Percentiles rank a stretch among this genome's conserved stretches.
Conservation (phyloP, 2,113 vertebrate species). For the Henicopernis longicauda region DNA sequence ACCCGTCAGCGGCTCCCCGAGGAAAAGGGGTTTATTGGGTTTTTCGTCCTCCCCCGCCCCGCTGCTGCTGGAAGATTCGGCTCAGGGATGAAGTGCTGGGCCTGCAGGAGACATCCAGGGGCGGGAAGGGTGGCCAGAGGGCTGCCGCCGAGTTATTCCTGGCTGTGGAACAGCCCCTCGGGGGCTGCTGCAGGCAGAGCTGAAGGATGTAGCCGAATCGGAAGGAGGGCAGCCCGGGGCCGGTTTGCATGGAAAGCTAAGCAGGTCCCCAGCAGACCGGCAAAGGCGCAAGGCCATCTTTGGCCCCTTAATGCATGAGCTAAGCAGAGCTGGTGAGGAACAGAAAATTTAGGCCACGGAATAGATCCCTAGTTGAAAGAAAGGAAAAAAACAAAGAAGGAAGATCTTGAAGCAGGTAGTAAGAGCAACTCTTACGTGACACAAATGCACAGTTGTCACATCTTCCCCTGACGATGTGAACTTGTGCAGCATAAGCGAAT, state of each 20-base stretch:
- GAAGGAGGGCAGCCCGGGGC: not conserved
- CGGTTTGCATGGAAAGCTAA: not conserved
- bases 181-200: not conserved
- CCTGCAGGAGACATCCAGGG: not conserved
- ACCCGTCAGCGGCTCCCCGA: not conserved
- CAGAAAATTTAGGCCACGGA: not conserved
- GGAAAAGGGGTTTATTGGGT: not conserved
- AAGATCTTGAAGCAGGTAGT: not conserved
- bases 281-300: not conserved
- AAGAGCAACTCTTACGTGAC: not conserved
- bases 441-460: not conserved
- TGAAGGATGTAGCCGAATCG: not conserved
- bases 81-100: not conserved
- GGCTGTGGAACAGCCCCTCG: not conserved
- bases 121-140: not conserved
- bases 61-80: not conserved
- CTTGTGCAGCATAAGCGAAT: not conserved
- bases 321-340: not conserved
- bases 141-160: not conserved
- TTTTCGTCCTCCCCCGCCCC: not conserved
- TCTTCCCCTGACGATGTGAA: not conserved
- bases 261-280: not conserved
- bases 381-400: rapidly evolving
- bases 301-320: not conserved
- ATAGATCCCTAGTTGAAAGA: not conserved